phyloP scores from a whole-genome alignment of 2,113 vertebrate species.

The Chaetops frenatus region DNA sequence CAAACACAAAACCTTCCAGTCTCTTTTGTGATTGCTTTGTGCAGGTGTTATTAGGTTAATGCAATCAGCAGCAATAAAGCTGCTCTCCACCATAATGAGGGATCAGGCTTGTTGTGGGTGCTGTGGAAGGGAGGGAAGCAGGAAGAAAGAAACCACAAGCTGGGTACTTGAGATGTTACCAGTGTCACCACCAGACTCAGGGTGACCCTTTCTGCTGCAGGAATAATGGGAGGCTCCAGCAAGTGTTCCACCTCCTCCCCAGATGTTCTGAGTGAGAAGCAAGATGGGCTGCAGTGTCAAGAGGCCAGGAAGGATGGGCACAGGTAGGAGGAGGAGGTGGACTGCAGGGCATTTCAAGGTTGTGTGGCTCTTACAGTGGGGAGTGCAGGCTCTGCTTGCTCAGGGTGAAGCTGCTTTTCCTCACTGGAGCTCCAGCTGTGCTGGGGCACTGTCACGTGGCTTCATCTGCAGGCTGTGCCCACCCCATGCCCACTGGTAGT shows the following conservation, averaged over 20 bases:
- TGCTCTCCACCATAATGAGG: slow-evolving; percentile 1
- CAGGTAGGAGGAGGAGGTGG: not conserved
- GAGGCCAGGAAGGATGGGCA: not conserved
- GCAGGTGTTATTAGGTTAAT: slow-evolving; percentile 27
- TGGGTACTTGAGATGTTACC: not conserved
- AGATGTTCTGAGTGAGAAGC: not conserved
- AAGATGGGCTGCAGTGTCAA: accelerated
- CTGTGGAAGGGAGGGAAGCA: not conserved
- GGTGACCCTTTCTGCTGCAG: not conserved
- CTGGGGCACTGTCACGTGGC: not conserved
- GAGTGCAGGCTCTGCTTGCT: accelerated
- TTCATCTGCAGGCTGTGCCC: not conserved
- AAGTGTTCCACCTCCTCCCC: not conserved
- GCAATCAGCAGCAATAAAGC: not conserved
- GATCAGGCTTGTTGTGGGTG: not conserved
- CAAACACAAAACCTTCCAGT: slow-evolving; percentile 13
- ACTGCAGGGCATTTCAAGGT: accelerated
- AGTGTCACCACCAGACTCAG: not conserved
- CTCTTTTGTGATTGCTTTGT: not conserved
- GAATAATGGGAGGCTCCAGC: not conserved
- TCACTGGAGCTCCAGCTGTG: accelerated
- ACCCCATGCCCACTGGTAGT: not conserved
- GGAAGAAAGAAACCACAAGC: not conserved
- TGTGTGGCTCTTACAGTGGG: accelerated
- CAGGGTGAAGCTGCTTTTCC: not conserved